Evolutionary conservation across 2,113 vertebrate species (phyloP), one percentile per base, ranked within the genome.

Genomic region (Anser cygnoides): DNA sequence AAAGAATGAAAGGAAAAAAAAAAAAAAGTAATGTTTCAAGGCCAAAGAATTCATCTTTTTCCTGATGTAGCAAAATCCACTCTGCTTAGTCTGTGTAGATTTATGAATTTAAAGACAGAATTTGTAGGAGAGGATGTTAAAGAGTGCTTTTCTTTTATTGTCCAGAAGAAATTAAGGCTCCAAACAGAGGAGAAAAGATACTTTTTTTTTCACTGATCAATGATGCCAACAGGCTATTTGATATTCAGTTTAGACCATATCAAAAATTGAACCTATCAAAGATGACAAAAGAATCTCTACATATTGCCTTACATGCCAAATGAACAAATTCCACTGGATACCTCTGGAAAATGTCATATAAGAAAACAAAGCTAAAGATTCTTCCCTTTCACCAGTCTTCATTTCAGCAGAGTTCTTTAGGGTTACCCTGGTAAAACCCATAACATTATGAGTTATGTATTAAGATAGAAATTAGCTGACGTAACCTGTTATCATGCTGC

Each of bases 401-500:
- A 35, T 66, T 75, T 79, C 39, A 79, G 58, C 37, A 46, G 54
- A 80, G 44, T 62, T 92, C 55, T 44, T 58, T 55, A 70, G 14
- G 15, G 26, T 77, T 91, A 77, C 25, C 17, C 28, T 37, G 76
- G 76, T 50, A 95, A 94, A 89, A 28, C 6, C 12, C 13, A 73
- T 37, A 91, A 65, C 10, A 59, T 26, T 6, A 79, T 70, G 75
- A 91, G 13, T 78, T 90, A 66, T 88, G 82, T 85, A 84, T 90
- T 92, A 90, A 79, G 50, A 80, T 3, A 87, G 46, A 90, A 90
- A 95, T 95, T 83, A 95, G 41, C 59, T 91, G 71, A 85, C 8
- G 28, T 73, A 92, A 85, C 67, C 59, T 78, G 17, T 61, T 91
- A 67, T 37, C 31, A 50, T 70, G 35, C 20, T 90, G 59, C n/a